Evolutionary conservation across 1,140 invertebrate species (phyloP), one percentile per base, ranked within the genome.

Genomic region (Coelopa frigida): DNA sequence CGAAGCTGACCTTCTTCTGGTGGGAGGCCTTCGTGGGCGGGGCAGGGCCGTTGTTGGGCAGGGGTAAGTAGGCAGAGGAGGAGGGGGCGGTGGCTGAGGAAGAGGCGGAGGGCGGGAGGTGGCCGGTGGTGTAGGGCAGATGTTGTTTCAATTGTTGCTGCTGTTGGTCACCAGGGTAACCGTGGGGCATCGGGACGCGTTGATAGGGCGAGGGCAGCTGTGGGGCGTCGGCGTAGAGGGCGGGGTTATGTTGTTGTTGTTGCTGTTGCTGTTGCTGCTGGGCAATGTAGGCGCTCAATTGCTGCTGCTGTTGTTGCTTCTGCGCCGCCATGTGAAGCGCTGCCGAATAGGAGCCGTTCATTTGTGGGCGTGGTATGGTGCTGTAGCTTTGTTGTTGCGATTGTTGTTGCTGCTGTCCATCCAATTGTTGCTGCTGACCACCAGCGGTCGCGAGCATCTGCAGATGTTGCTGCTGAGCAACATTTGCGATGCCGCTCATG

Each of bases 1-100:
- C 80, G 45, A 84, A 83, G 33, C 79, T 81, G 1, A 82, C 80
- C 56, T 84, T 82, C 52, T 81, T 80, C 46, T 75, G 71, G 43
- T 71, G 68, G 49, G 73, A 71, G 35, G 78, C 79, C 0, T 74
- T 64, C 8, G 70, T 63, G 27, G 22, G 35, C 11, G 44, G 54
- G 53, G 48, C 20, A 35, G 54, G 17, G 35, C 45, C 14, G 32
- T 33, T 36, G 24, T 48, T 44, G 12, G 51, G 41, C 31, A 53
- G 17, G 0, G 57, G 46, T 10, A 55, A 58, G 41, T 59, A 62
- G 26, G 56, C 33, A 12, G 46, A 44, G 12, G 46, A 44, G 35
- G 47, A 27, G 15, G 29, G 18, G 20, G 24, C 14, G 12, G 24
- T 41, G 4, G 39, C n/a, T n/a, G n/a, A n/a, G n/a, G n/a, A n/a